Base-by-base conservation (phyloP, 2,113 vertebrate genomes). In the Xiphorhynchus elegans region DNA sequence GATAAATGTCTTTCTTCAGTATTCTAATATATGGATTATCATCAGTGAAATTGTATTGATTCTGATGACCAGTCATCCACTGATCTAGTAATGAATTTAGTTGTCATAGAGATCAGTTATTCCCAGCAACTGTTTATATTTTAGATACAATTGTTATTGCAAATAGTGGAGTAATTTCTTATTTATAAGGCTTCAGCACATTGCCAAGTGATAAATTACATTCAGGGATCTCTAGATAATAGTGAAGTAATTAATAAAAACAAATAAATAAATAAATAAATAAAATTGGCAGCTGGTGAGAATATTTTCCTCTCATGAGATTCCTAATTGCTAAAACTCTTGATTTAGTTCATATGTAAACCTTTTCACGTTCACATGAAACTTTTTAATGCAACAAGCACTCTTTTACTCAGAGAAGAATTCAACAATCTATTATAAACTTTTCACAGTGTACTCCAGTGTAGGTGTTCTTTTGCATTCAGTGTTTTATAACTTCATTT, bases 121-220 rank as follows among this genome's bases (percentile, higher is more conserved):
- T 93, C 26, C 11, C 17, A 79, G 23, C 10, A 84, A 76, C 21
- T 86, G 7, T 8, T 84, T 93, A 80, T 82, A 67, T 93, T 84
- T 97, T 84, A 91, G 80, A 85, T 37, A 6, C 16, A 91, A 91
- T 84, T 94, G 49, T 91, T 94, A 24, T 79, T 95, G 62, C 56
- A 90, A 74, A 46, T 68, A 74, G 11, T 68, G 33, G 7, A 92
- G 26, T 85, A 84, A 93, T 91, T 94, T 95, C 56, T 40, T 89
- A 67, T 90, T 82, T 93, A 50, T 76, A 63, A 66, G 82, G 7
- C n/a, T 90, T 24, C 18, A 77, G 42, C 31, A 69, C 10, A 73
- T 79, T 94, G 96, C 40, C 29, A 89, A 94, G 52, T 58, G 52
- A 83, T 90, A 95, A 50, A 84, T 86, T 91, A 80, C 19, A 53